These are phyloP conservation scores for Chelonoidis abingdonii DNA, from an alignment of 2,113 vertebrate species.

Conservation along the genomic window DNA sequence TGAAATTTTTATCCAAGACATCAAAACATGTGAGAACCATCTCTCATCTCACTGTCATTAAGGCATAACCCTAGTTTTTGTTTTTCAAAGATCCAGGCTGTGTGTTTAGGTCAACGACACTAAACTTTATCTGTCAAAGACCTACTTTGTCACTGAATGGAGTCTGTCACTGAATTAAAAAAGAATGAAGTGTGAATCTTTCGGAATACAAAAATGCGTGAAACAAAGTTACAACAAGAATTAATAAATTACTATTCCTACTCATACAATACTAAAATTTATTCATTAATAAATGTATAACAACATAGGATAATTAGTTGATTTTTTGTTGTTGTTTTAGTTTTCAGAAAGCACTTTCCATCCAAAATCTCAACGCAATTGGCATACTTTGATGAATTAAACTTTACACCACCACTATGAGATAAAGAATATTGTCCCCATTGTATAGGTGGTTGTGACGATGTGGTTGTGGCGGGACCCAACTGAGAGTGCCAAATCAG, in stretches of 20 bases:
- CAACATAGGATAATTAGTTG: neutral
- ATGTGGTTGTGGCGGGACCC: too few species aligned
- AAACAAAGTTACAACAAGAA: neutral
- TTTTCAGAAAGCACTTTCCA: neutral
- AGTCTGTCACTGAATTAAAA: neutral
- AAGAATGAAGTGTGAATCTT: neutral
- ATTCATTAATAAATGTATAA: neutral
- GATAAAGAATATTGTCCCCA: neutral
- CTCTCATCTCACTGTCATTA: neutral
- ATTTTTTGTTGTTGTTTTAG: too few species aligned
- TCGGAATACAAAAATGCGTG: neutral
- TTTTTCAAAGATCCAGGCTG: neutral
- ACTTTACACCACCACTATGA: neutral
- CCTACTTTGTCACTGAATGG: neutral
- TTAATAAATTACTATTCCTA: neutral
- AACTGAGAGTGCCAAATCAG: too few species aligned
- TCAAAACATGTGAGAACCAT: neutral
- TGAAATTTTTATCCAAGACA: conserved; percentile 12
- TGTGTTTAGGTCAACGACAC: neutral
- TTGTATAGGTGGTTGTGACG: too few species aligned
- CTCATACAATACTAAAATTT: neutral
- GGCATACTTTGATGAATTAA: neutral
- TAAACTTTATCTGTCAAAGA: neutral
- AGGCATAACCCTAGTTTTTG: neutral
- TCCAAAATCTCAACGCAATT: neutral